phyloP scores from a whole-genome alignment of 2,888 invertebrate genomes.

The Troides helena region DNA sequence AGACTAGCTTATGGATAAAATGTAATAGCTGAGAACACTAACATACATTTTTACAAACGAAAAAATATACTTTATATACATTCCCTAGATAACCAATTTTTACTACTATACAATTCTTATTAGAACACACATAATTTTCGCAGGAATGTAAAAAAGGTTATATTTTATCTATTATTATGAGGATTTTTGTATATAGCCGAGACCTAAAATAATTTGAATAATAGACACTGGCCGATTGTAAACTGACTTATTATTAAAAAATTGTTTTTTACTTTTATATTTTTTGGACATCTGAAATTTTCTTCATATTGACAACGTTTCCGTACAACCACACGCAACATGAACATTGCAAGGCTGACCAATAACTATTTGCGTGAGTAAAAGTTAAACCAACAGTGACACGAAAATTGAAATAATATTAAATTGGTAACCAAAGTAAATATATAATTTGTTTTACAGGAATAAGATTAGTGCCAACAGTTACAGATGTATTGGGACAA shows the following conservation, averaged over 20 bases:
- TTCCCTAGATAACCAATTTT: too few species aligned
- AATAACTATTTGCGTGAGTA: slow-evolving; percentile 44
- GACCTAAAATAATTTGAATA: too few species aligned
- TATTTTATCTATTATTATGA: too few species aligned
- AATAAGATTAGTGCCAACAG: slow-evolving; percentile 36
- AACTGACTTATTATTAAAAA: neutral
- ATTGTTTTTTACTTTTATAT: neutral
- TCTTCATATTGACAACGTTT: neutral
- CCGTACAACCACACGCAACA: neutral
- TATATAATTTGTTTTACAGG: slow-evolving; percentile 34
- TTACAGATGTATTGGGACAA: slow-evolving; percentile 48
- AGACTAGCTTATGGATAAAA: too few species aligned
- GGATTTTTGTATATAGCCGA: too few species aligned
- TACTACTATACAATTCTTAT: too few species aligned
- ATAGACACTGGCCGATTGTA: neutral
- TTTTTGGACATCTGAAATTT: neutral
- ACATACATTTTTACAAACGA: too few species aligned
- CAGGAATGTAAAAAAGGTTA: too few species aligned
- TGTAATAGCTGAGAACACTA: too few species aligned
- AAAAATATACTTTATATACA: too few species aligned
- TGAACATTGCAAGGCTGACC: slow-evolving; percentile 33
- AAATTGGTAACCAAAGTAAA: neutral
- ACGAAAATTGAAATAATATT: too few species aligned
- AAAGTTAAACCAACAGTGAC: neutral
- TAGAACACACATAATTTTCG: too few species aligned